These are phyloP conservation scores for Camponotus floridanus DNA, from an alignment of 1,140 invertebrate genomes.

Conservation along the genomic window DNA sequence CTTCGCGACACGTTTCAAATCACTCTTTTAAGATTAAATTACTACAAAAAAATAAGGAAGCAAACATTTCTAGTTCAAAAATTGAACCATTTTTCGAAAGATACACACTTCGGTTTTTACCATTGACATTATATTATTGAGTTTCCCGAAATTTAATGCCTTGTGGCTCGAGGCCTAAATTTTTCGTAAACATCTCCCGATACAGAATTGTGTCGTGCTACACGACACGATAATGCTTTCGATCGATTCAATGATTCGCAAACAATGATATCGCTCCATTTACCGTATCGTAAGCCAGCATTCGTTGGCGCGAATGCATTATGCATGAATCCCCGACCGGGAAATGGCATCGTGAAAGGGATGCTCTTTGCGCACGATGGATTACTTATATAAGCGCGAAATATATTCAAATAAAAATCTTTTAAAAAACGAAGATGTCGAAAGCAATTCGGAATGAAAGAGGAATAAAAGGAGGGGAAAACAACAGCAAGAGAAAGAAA, in stretches of 20 bases:
- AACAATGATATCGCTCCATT: constrained; percentile 81
- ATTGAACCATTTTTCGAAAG: neutral
- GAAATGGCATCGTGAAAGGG: constrained; percentile 64
- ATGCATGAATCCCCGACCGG: constrained; percentile 75
- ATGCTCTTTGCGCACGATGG: constrained; percentile 57
- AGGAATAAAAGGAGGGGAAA: neutral
- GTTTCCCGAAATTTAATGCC: neutral
- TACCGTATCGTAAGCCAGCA: constrained; percentile 46
- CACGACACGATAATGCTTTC: constrained; percentile 74
- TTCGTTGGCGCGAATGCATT: constrained; percentile 73
- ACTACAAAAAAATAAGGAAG: neutral
- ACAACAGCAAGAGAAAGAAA: neutral
- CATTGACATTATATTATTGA: neutral
- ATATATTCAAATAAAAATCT: constrained; percentile 55
- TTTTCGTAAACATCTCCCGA: constrained; percentile 53
- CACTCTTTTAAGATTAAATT: too few relatives aligned
- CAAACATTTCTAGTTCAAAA: neutral
- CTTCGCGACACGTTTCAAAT: neutral
- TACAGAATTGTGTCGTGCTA: constrained; percentile 53
- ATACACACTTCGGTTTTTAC: neutral
- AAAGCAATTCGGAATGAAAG: neutral
- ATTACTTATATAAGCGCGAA: constrained; percentile 60
- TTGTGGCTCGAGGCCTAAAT: constrained; percentile 36
- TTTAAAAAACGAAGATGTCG: constrained; percentile 16
- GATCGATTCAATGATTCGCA: constrained; percentile 82